A percentile compares a stretch with the other conserved stretches of the same genome.
These are phyloP conservation scores for Artibeus jamaicensis DNA, from an alignment of 2,797 vertebrate species.

Conservation along the genomic window DNA sequence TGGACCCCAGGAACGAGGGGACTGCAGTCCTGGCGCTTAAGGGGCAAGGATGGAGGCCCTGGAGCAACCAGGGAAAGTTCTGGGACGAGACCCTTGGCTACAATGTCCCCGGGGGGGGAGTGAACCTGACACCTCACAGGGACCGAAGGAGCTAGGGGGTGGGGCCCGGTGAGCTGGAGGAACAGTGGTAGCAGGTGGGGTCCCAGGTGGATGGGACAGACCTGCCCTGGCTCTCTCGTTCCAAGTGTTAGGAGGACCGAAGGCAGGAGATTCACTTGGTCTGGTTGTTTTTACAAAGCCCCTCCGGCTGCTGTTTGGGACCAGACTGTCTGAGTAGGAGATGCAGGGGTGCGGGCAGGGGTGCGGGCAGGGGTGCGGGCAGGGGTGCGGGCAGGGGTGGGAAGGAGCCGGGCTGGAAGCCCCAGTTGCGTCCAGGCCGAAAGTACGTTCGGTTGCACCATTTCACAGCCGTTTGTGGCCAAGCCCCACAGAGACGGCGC, in stretches of 20 bases:
- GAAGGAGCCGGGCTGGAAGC: not conserved
- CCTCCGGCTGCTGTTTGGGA: not conserved
- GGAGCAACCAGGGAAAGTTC: fast-evolving
- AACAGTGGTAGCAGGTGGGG: not conserved
- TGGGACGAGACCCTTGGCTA: not conserved
- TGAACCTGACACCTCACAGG: fast-evolving
- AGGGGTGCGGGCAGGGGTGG: fast-evolving
- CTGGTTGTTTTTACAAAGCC: not conserved
- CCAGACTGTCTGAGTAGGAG: fast-evolving
- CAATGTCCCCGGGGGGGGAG: not conserved
- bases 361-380: fast-evolving
- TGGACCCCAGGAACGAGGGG: no score
- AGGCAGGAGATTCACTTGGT: not conserved
- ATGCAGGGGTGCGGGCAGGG: no score
- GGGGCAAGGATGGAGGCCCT: fast-evolving
- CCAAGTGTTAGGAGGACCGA: no score
- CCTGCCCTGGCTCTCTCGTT: not conserved
- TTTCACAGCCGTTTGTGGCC: not conserved
- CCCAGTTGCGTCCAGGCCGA: no score
- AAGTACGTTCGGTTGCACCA: fast-evolving
- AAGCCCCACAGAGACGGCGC: not conserved
- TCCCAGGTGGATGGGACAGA: not conserved
- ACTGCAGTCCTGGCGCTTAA: fast-evolving
- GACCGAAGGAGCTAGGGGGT: fast-evolving
- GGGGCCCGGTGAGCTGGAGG: not conserved